Conservation (phyloP, 1,140 invertebrate genomes). For the Scaptomyza graminum region DNA sequence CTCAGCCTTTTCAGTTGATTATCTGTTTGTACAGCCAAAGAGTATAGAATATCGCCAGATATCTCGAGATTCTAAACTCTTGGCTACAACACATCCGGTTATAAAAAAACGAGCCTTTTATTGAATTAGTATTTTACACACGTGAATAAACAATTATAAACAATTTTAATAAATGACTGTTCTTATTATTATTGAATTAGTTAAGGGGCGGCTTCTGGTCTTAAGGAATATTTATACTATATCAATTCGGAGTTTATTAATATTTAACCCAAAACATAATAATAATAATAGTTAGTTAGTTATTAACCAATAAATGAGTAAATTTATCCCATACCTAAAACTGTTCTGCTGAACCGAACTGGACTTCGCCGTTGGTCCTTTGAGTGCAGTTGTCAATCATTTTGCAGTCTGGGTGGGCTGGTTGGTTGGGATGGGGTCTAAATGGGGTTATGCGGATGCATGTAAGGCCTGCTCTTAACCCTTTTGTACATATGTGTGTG, state of each 20-base stretch:
- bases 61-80: too few relatives aligned
- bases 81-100: background rate
- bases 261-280: too few relatives aligned
- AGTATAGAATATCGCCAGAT: too few relatives aligned
- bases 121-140: slow-evolving; percentile 50
- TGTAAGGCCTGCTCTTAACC: slow-evolving; percentile 11
- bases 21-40: slow-evolving; percentile 15
- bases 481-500: background rate
- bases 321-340: too few relatives aligned
- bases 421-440: background rate
- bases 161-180: background rate
- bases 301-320: too few relatives aligned
- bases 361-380: background rate
- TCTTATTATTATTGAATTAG: too few relatives aligned
- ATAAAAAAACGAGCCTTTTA: slow-evolving; percentile 44
- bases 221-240: too few relatives aligned
- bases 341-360: too few relatives aligned
- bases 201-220: too few relatives aligned
- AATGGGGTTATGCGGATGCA: background rate
- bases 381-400: slow-evolving; percentile 53
- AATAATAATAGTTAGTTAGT: too few relatives aligned
- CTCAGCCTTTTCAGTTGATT: slow-evolving; percentile 26
- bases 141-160: slow-evolving; percentile 37
- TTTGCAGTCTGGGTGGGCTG: slow-evolving; percentile 9
- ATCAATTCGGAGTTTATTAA: too few relatives aligned